phyloP scores from a whole-genome alignment of 2,888 invertebrate species.

The Tuberolachnus salignus region DNA sequence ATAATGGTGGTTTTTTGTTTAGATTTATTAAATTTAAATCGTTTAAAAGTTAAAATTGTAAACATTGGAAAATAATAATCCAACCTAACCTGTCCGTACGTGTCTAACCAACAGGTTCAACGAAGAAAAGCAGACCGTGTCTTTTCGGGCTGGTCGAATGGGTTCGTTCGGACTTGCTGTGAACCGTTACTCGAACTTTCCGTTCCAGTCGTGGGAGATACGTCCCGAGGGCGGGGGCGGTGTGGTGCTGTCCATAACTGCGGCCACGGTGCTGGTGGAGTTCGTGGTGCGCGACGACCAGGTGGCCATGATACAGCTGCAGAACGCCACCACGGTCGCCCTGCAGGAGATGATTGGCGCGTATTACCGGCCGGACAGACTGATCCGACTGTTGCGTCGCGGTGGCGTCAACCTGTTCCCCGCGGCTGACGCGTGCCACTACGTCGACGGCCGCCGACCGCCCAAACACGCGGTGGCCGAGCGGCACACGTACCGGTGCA shows the following conservation, averaged over 20 bases:
- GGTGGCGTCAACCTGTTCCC: constrained; percentile 85
- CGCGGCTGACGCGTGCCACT: constrained; percentile 75
- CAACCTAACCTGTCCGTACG: neutral
- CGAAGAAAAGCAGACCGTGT: constrained; percentile 77
- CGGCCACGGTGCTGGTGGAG: constrained; percentile 68
- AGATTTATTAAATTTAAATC: no score
- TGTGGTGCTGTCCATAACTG: constrained; percentile 62
- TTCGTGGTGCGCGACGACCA: constrained; percentile 62
- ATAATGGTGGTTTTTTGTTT: no score
- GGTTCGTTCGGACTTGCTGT: constrained; percentile 78
- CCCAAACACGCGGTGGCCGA: constrained; percentile 73
- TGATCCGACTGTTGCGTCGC: constrained; percentile 68
- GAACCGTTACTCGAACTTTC: constrained; percentile 77
- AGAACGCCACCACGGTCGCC: constrained; percentile 71
- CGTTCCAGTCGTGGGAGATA: constrained; percentile 86
- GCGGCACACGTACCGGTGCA: constrained; percentile 77
- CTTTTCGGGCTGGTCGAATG: constrained; percentile 76
- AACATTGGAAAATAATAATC: no score
- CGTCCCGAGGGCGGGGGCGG: constrained; percentile 68
- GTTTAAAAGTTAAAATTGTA: no score
- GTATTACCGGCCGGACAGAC: constrained; percentile 68
- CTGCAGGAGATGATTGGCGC: constrained; percentile 69
- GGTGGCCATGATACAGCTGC: constrained; percentile 65
- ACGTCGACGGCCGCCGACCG: constrained; percentile 68
- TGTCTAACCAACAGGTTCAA: constrained; percentile 70